Evolutionary conservation across 2,888 invertebrate genomes (phyloP).

Genomic region (Epinotia bilunana): DNA sequence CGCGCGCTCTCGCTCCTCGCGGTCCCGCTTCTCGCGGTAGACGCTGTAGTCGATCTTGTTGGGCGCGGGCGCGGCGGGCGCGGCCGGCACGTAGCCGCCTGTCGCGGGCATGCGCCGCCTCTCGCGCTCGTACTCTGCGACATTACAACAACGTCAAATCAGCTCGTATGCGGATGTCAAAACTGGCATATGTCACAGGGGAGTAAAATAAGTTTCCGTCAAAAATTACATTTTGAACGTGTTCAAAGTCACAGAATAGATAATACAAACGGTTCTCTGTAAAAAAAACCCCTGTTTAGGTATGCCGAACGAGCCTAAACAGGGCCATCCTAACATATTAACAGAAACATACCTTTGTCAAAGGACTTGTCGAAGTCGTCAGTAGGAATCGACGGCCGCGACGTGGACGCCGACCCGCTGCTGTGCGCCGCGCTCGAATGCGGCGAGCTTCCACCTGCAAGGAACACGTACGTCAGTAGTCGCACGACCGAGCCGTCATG

Average conservation of each 20-base stretch:
- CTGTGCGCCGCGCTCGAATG: conserved; percentile 64
- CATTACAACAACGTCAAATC: not conserved
- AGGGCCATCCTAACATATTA: no score
- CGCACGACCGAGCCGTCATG: no score
- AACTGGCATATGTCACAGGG: no score
- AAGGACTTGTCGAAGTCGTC: conserved; percentile 79
- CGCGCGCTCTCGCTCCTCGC: conserved; percentile 82
- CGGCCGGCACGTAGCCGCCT: conserved; percentile 74
- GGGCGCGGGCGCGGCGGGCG: conserved; percentile 69
- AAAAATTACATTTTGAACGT: no score
- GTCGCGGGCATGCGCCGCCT: conserved; percentile 73
- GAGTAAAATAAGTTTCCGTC: no score
- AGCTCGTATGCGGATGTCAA: no score
- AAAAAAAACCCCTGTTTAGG: no score
- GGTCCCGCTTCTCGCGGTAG: conserved; percentile 87
- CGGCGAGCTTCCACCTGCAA: conserved; percentile 73
- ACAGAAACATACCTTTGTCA: conserved; percentile 68
- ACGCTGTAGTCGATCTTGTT: conserved; percentile 85
- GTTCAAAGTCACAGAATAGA: no score
- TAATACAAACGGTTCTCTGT: no score
- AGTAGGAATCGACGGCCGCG: conserved; percentile 62
- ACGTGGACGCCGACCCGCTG: conserved; percentile 67
- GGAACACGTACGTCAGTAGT: conserved; percentile 9
- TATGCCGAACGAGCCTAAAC: no score
- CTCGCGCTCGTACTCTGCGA: conserved; percentile 77